A percentile compares a stretch with the other conserved stretches of the same genome.
Evolutionary conservation across 2,888 invertebrate species (phyloP).

Genomic region (Dicyrtomina minuta): DNA sequence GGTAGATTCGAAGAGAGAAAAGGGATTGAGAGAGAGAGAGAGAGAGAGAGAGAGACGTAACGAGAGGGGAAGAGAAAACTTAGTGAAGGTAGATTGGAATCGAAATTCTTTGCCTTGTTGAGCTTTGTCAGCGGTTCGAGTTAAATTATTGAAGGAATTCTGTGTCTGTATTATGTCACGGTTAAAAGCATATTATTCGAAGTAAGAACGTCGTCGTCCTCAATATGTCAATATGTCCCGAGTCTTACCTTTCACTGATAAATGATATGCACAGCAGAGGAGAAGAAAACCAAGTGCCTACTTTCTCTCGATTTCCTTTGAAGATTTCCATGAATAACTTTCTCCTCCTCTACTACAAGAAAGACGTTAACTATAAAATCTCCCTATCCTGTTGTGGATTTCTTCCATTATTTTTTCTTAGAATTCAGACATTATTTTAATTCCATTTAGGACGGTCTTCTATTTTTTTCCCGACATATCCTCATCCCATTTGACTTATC

Average conservation of each 20-base stretch:
- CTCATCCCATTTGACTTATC: neutral
- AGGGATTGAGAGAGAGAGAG: no score
- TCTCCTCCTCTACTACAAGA: neutral
- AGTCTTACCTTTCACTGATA: neutral
- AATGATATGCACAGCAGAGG: neutral
- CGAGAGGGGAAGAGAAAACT: neutral
- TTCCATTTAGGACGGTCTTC: no score
- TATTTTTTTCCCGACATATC: neutral
- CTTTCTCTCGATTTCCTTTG: neutral
- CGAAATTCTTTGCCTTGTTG: constrained; percentile 12
- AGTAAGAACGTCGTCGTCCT: neutral
- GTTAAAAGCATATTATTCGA: constrained; percentile 11
- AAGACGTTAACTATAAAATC: constrained; percentile 11
- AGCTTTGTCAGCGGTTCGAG: constrained; percentile 20
- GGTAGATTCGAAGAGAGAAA: neutral
- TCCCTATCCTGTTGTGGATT: neutral
- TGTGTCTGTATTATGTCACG: constrained; percentile 10
- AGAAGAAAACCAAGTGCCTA: neutral
- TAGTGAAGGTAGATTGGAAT: constrained; percentile 1
- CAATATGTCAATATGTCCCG: neutral
- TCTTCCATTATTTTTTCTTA: neutral
- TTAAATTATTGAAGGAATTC: constrained; percentile 16
- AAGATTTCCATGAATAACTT: constrained; percentile 9
- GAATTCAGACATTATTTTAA: neutral
- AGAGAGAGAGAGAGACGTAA: constrained; percentile 9